These are phyloP conservation scores for Rutilus rutilus DNA, from an alignment of 2,113 vertebrate genomes.

Conservation along the genomic window DNA sequence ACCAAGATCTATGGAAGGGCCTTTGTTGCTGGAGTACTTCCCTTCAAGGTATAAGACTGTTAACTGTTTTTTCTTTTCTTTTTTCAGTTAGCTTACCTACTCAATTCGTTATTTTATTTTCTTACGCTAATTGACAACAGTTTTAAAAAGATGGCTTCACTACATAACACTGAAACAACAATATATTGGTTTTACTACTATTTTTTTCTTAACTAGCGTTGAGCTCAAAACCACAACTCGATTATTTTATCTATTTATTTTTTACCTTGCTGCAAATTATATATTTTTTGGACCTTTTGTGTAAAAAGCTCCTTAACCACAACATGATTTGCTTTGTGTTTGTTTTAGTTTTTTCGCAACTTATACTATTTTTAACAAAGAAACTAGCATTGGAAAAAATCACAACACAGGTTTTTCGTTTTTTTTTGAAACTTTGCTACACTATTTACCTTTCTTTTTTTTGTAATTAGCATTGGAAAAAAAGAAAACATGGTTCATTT, in stretches of 20 bases:
- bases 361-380: neutral
- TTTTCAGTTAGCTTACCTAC: neutral
- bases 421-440: neutral
- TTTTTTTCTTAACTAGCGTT: neutral
- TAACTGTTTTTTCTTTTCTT: too few relatives aligned
- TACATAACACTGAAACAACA: neutral
- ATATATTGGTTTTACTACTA: neutral
- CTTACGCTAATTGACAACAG: neutral
- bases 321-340: neutral
- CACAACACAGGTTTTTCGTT: neutral
- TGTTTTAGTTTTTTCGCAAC: neutral
- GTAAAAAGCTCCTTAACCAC: neutral
- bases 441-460: neutral
- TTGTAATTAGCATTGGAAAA: neutral
- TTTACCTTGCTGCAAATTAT: neutral
- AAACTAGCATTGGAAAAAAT: neutral
- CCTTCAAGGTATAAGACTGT: conserved; percentile 83
- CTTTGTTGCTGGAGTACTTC: conserved; percentile 91
- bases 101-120: neutral
- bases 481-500: too few relatives aligned
- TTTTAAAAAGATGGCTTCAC: neutral
- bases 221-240: neutral
- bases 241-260: neutral
- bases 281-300: too few relatives aligned
- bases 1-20: conserved; percentile 93